These are phyloP conservation scores for Oryzias javanicus DNA, from an alignment of 2,113 vertebrate genomes.

Conservation along the genomic window DNA sequence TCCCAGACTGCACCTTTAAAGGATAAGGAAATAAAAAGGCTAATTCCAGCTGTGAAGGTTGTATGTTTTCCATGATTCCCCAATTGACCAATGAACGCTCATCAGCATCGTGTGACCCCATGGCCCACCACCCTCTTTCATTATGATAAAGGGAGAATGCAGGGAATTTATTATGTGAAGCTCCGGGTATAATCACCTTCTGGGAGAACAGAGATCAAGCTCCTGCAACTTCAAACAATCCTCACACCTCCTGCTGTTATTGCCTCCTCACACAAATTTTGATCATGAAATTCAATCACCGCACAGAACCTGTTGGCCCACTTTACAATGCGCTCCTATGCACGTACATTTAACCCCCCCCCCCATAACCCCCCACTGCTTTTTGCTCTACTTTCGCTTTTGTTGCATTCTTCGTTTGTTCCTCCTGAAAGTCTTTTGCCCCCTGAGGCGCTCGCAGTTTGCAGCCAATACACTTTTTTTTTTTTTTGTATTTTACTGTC, in stretches of 20 bases:
- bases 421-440: conserved; percentile 27
- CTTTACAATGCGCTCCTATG: conserved; percentile 37
- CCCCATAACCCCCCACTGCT: conserved; percentile 19
- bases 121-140: conserved; percentile 17
- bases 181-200: conserved; percentile 46
- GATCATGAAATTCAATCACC: conserved; percentile 55
- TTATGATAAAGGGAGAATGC: conserved; percentile 19
- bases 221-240: conserved; percentile 58
- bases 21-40: conserved; percentile 4
- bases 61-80: conserved; percentile 5
- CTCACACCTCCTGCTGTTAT: conserved; percentile 40
- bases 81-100: conserved; percentile 1
- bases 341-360: conserved; percentile 38
- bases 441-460: conserved; percentile 18
- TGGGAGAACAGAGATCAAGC: conserved; percentile 39
- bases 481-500: conserved; percentile 16
- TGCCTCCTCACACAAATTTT: conserved; percentile 42
- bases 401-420: conserved; percentile 30
- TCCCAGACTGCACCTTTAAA: conserved; percentile 21
- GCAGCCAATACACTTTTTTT: conserved; percentile 1
- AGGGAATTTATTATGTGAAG: conserved; percentile 24
- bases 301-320: conserved; percentile 26
- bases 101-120: conserved; percentile 10
- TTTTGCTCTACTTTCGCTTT: conserved; percentile 45
- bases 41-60: conserved; percentile 18